Evolutionary conservation across 2,797 vertebrate genomes (phyloP).

Genomic region (Austrolebias charrua): DNA sequence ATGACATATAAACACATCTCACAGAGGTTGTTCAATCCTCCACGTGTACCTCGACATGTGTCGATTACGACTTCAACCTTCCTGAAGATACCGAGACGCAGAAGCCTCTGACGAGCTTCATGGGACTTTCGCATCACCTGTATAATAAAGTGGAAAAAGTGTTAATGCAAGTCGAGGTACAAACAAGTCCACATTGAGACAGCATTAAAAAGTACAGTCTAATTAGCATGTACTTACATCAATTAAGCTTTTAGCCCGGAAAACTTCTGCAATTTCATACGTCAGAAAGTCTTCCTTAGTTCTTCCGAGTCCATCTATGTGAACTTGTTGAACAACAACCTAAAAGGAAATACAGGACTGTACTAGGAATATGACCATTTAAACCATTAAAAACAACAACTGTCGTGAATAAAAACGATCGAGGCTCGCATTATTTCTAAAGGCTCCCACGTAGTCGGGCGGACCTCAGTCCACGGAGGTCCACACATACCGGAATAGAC

Average conservation of each 20-base stretch:
- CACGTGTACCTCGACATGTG: slow-evolving; percentile 85
- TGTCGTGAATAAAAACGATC: neutral
- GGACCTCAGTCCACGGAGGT: no score
- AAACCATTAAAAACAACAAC: neutral
- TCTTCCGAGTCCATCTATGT: slow-evolving; percentile 92
- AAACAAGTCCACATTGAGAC: neutral
- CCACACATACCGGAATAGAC: no score
- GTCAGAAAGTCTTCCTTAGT: slow-evolving; percentile 94
- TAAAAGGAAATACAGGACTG: slow-evolving; percentile 59
- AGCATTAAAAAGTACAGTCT: neutral
- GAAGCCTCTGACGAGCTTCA: slow-evolving; percentile 89
- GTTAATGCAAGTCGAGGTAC: neutral
- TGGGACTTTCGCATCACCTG: slow-evolving; percentile 96
- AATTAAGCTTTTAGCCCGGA: slow-evolving; percentile 93
- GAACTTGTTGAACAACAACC: slow-evolving; percentile 94
- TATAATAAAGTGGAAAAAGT: neutral
- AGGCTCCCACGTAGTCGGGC: no score
- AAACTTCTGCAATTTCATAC: slow-evolving; percentile 91
- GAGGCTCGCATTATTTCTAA: neutral
- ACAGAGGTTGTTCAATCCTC: neutral
- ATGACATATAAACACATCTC: neutral
- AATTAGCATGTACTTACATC: slow-evolving; percentile 81
- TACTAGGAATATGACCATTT: no score
- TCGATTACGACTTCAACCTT: slow-evolving; percentile 96
- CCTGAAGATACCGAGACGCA: slow-evolving; percentile 92